Base-by-base conservation (phyloP, 2,113 vertebrate genomes). In the Bostrychus sinensis region DNA sequence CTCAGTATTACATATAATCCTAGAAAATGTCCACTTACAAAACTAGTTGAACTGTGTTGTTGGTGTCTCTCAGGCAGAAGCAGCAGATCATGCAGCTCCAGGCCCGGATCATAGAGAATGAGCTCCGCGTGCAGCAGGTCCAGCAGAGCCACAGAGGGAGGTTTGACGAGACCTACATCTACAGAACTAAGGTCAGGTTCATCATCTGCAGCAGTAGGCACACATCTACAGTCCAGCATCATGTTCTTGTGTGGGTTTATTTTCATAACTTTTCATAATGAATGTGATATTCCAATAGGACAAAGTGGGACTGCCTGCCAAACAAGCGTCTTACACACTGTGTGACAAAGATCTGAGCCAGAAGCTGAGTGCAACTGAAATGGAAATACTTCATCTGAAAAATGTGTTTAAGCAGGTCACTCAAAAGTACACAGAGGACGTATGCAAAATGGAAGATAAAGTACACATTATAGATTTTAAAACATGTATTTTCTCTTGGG, bases 21-120 rank as follows among this genome's bases (percentile, higher is more conserved):
- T n/a, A n/a, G n/a, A n/a, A n/a, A n/a, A n/a, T n/a, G n/a, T n/a
- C n/a, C n/a, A n/a, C n/a, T n/a, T n/a, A n/a, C n/a, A n/a, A n/a
- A n/a, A n/a, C n/a, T n/a, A n/a, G 30, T 32, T 32, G 30, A 7
- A 32, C 30, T 32, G 1, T 39, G 11, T 14, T 39, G 13, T 38
- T 45, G 42, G 17, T 2, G 9, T 48, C 46, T 93, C 90, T 38
- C 86, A 98, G 97, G 70, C 97, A 98, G 79, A 97, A 96, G 84
- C 96, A 97, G 75, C 94, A 98, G 87, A 97, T 98, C 66, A 86
- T 93, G 60, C 93, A 91, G 66, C 90, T 98, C 3, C 94, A 96
- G n/a, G 94, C 94, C 37, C 92, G 92, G 75, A 95, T 98, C 90
- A 91, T 93, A 66, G 94, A 96, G 82, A 97, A 96, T 23, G 95